Evolutionary conservation across 2,797 vertebrate species (phyloP), one percentile per base, ranked within the genome.

Genomic region (Gouania willdenowi): DNA sequence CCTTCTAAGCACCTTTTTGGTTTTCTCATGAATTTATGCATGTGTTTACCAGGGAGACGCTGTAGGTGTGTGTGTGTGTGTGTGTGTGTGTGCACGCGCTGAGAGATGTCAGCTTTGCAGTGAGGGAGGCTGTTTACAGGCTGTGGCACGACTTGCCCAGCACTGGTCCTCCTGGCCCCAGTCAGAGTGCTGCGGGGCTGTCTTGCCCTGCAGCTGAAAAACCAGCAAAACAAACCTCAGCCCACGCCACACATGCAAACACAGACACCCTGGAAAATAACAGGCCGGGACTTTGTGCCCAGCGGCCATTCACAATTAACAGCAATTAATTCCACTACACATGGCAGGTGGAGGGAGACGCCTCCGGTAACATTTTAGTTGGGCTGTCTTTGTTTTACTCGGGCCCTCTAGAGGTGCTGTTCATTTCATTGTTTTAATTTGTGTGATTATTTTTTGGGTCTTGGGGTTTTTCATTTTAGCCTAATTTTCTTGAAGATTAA

Each of bases 291-390:
- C 75, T 62, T 75, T 79, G 26, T 85, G 77, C 84, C 87, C 86
- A 81, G 54, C 61, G 81, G 86, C 84, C 78, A 72, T 83, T 86
- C 57, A 83, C 82, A 85, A 87, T 88, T 87, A 89, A 79, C 64
- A 72, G 66, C 81, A 71, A 83, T 88, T 82, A 82, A 84, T 85
- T 67, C 79, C 49, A 71, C 18, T 18, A 12, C 64, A 59, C 71
- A 59, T 59, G 72, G 74, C 67, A 59, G 55, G 50, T 66, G 55
- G 50, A 68, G 50, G 46, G 38, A 74, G 50, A 79, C 62, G 49
- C 70, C 70, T 78, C 44, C 23, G 51, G 66, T 75, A 70, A 60
- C 46, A 56, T 70, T 60, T 68, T 38, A 55, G 28, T 33, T 25
- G 9, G 48, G 8, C 36, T 41, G 31, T 61, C 53, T 73, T 41